Evolutionary conservation across 2,888 invertebrate genomes (phyloP), one percentile per base, ranked within the genome.

Genomic region (Elmis aenea): DNA sequence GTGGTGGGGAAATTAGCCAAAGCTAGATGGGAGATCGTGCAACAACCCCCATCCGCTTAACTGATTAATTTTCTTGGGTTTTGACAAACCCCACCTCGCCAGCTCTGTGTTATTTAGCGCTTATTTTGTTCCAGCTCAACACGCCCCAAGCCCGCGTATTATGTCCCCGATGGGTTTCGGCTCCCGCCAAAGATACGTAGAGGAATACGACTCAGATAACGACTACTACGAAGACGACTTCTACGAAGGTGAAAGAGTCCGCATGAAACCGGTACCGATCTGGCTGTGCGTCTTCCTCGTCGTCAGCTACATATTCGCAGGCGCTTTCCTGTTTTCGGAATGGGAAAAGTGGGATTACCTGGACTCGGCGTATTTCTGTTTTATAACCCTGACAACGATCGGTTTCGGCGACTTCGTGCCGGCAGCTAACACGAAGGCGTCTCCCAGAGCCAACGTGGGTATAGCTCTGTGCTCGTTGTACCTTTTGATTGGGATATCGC

Each of bases 371-470:
- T 93, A 93, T 67, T 93, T 93, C 69, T 93, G 92, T 67, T 93
- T 93, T 70, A 90, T 93, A 53, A 92, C 92, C 0, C 74, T 93
- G 46, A 92, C 92, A 12, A 93, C 93, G 1, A 93, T 93, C 39
- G 92, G 92, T 9, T 92, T 92, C 56, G 92, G 92, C 0, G 92
- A 93, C 64, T 85, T 89, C 58, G 92, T 92, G 5, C 92, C 92
- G 0, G 89, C 88, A 0, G 86, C 86, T 66, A 79, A 79, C 14
- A 64, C 67, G 8, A 68, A 70, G 26, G 69, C 71, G 1, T n/a
- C n/a, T n/a, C n/a, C n/a, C n/a, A 68, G 71, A 48, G 67, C 61
- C 2, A 67, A 71, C 33, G 64, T 77, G 48, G 81, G 82, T 50
- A 79, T 95, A 45, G 92, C 92, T 0, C 75, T 93, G 33, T 93